Percentiles rank a stretch among this genome's conserved stretches.
Evolutionary conservation across 2,888 invertebrate genomes (phyloP).

Genomic region (Bombylius major): DNA sequence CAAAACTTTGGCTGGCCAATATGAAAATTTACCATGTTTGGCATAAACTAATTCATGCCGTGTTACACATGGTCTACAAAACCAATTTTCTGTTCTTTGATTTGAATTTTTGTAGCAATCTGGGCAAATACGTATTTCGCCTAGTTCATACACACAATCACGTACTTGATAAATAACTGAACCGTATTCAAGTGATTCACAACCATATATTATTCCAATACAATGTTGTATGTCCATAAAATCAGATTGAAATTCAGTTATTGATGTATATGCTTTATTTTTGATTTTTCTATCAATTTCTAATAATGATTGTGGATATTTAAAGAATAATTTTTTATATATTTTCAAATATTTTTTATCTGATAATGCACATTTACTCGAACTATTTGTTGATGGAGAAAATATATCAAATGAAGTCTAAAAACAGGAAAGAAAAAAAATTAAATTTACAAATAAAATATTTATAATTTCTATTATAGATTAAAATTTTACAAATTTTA

Average conservation of each 20-base stretch:
- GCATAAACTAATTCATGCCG: slow-evolving; percentile 71
- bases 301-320: slow-evolving; percentile 23
- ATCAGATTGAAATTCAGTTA: slow-evolving; percentile 47
- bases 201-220: slow-evolving; percentile 62
- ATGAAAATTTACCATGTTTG: slow-evolving; percentile 63
- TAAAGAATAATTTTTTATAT: slow-evolving; percentile 21
- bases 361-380: slow-evolving; percentile 4
- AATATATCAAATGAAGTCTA: slow-evolving; percentile 21
- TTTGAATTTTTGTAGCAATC: slow-evolving; percentile 74
- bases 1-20: slow-evolving; percentile 76
- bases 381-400: slow-evolving; percentile 2
- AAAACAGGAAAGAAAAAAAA: too few relatives aligned
- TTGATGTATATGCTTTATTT: slow-evolving; percentile 24
- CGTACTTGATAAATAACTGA: slow-evolving; percentile 40
- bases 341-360: slow-evolving; percentile 14
- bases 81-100: slow-evolving; percentile 57
- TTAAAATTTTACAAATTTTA: slow-evolving; percentile 12
- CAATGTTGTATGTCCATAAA: slow-evolving; percentile 63
- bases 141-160: slow-evolving; percentile 58
- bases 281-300: slow-evolving; percentile 34
- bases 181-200: slow-evolving; percentile 37
- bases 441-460: background rate
- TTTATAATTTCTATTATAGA: slow-evolving; percentile 12
- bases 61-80: slow-evolving; percentile 56
- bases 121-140: slow-evolving; percentile 60